Evolutionary conservation across 2,797 vertebrate species (phyloP), one percentile per base, ranked within the genome.

Genomic region (Xyrichtys novacula): DNA sequence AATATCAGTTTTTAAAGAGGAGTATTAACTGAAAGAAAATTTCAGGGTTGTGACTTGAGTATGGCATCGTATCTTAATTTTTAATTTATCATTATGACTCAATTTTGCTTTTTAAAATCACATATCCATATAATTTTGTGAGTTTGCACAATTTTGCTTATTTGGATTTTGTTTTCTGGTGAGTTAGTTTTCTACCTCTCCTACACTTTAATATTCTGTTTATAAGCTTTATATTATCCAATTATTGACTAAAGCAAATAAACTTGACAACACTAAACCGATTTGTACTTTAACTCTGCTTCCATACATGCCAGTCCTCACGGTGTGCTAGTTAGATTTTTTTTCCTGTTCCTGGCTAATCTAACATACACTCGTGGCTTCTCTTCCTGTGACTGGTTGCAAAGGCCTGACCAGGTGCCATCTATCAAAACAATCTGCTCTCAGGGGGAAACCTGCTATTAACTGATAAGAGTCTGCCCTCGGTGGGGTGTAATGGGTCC

Each of bases 371-470:
- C 88, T 67, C 16, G 55, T 76, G 57, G 52, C 47, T 71, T 59
- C 14, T 49, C 53, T 63, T 2, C 26, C 60, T 58, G 60, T 81
- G 78, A 79, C 71, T 72, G 61, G 79, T 71, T 78, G 78, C 78
- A 71, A 85, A 81, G 83, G 73, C 85, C 76, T 65, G 84, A 90
- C 86, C 90, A 91, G 91, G 90, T 92, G 90, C 84, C 91, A 92
- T 93, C 91, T 89, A 91, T 91, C 90, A 92, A 93, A 94, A 93
- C 93, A 91, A 94, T 92, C 87, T 83, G 69, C 89, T 91, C 90
- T 87, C 84, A 52, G 75, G 87, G 84, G 89, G 91, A 94, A 94
- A 90, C 89, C 90, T 90, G 89, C 91, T 89, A 93, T 94, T 92
- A 93, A 90, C 93, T 93, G 93, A 95, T 93, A 94, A 93, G 90